Evolutionary conservation across 2,888 invertebrate genomes (phyloP), one percentile per base, ranked within the genome.

Genomic region (Argyresthia goedartella): DNA sequence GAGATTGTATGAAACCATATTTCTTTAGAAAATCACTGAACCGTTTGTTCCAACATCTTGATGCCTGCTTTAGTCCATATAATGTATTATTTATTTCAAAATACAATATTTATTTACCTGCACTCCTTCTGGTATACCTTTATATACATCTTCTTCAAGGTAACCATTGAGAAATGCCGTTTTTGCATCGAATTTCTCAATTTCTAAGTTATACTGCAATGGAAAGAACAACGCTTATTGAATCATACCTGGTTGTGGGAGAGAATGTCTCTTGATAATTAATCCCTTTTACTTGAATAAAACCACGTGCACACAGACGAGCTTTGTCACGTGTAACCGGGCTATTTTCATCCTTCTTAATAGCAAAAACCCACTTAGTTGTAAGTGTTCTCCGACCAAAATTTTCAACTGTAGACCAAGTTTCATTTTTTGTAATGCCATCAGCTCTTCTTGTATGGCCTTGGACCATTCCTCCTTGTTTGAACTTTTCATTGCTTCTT

Each of bases 281-380:
- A 36, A 60, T 42, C 44, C 51, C 57, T 45, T 57, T 54, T 8
- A 58, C 43, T 41, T 60, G 61, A 53, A 15, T 55, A 52, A 57
- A 60, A 0, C 59, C 59, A 11, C 56, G 51, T 46, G 59, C 59
- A 59, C 57, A 57, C 9, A 62, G 42, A 35, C 59, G 54, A 54
- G 59, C 59, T 25, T 60, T 53, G 14, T 50, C 56, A 0, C 52
- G 13, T 4, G 13, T 36, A n/a, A 55, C 42, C n/a, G 49, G 9
- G 35, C 52, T 51, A 53, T 59, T 33, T 34, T 54, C 44, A 52
- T 59, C 49, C 39, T 36, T 60, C 49, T 63, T 61, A 14, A 61
- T 53, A 8, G n/a, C 8, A 50, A 63, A 61, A 9, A 62, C 59
- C 61, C 61, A 63, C 43, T 63, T 65, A 8, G 56, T 49, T 47